Conservation (phyloP, 2,113 vertebrate genomes). For the Eleginops maclovinus region DNA sequence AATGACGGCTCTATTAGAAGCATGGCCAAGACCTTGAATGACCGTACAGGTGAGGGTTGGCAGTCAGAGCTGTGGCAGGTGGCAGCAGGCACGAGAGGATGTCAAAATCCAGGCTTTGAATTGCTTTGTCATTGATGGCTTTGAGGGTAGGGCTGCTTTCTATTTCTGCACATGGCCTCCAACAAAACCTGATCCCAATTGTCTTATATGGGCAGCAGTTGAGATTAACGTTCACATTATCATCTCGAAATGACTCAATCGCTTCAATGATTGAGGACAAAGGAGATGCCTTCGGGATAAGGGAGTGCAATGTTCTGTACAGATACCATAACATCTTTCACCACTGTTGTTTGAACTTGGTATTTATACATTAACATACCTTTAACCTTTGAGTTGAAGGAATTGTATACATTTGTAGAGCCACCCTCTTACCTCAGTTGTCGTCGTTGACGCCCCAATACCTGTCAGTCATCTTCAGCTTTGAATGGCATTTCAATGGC, state of each 20-base stretch:
- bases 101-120: slow-evolving; percentile 16
- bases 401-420: neutral
- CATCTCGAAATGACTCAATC: slow-evolving; percentile 10
- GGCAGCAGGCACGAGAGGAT: slow-evolving; percentile 27
- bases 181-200: slow-evolving; percentile 13
- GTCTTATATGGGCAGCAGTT: slow-evolving; percentile 7
- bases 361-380: neutral
- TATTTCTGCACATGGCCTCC: slow-evolving; percentile 23
- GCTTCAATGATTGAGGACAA: slow-evolving; percentile 1
- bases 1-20: slow-evolving; percentile 45
- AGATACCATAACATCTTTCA: neutral
- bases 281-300: slow-evolving; percentile 3
- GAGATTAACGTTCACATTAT: slow-evolving; percentile 7
- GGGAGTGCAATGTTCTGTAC: neutral
- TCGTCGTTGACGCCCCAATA: slow-evolving; percentile 14
- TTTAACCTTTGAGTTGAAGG: neutral
- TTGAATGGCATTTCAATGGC: slow-evolving; percentile 13
- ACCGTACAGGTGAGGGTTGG: slow-evolving; percentile 52
- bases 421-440: neutral
- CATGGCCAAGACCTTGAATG: slow-evolving; percentile 61
- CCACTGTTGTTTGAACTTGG: neutral
- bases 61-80: slow-evolving; percentile 46
- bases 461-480: slow-evolving; percentile 1
- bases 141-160: slow-evolving; percentile 28
- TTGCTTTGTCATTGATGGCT: neutral